Base-by-base conservation (phyloP, 2,888 invertebrate species). In the Netelia inedita region DNA sequence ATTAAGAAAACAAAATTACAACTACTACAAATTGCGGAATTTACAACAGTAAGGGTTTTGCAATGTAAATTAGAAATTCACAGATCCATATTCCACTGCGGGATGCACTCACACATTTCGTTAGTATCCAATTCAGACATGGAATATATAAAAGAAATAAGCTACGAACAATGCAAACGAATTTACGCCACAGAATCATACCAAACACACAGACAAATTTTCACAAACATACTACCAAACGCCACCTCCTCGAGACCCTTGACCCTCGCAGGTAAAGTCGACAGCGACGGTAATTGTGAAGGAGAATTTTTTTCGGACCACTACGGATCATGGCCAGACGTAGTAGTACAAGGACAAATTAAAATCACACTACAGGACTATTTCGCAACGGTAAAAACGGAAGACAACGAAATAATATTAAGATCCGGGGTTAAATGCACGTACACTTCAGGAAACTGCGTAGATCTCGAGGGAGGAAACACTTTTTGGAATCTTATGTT, bases 401-500 rank as follows among this genome's bases (percentile, higher is more conserved):
- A 79, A 11, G 16, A 59, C 1, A 73, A 86, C 19, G 55, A 75
- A 43, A 66, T 86, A 1, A 78, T 80, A 0, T 61, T 86, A 0
- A 50, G 68, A 11, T 86, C 80, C 2, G 85, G 85, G 8, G 63
- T 79, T 3, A 68, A 66, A 3, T 87, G 83, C 41, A 28, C 59
- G 11, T 83, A 63, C 10, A 50, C 50, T 1, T 35, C n/a, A 2
- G 82, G 69, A 10, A 6, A 55, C 0, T 85, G 87, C 21, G 28
- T 68, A 10, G 85, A 87, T 21, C 21, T 35, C 1, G 81, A 82
- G n/a, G 65, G 82, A 9, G 85, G 83, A 5, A 55, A 85, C 2
- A 76, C 80, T 0, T 87, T 73, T 10, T 85, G 85, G 85, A 35
- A 87, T 0, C 19, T 35, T 2, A n/a, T 78, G 2, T 63, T 3